phyloP scores from a whole-genome alignment of 2,888 invertebrate genomes.

The Tetrapedia diversipes region DNA sequence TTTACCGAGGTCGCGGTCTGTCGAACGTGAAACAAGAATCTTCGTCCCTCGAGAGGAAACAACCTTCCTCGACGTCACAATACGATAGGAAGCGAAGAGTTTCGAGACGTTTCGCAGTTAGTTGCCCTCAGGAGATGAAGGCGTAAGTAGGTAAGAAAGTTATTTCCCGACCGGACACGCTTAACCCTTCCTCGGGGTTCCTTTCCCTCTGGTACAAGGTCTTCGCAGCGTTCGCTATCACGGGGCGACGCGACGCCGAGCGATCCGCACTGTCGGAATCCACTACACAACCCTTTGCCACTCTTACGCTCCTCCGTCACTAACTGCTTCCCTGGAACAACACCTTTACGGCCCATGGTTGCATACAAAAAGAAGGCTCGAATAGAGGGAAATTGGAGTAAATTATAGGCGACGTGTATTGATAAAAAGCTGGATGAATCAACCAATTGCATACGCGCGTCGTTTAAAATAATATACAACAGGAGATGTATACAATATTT shows the following conservation, averaged over 20 bases:
- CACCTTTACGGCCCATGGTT: neutral
- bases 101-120: slow-evolving; percentile 75
- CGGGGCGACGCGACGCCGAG: too few species aligned
- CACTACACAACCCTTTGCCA: slow-evolving; percentile 50
- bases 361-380: neutral
- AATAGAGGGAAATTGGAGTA: neutral
- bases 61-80: slow-evolving; percentile 60
- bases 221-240: slow-evolving; percentile 39
- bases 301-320: slow-evolving; percentile 60
- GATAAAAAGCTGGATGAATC: neutral
- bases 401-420: too few species aligned
- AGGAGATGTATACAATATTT: too few species aligned
- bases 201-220: slow-evolving; percentile 47
- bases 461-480: too few species aligned
- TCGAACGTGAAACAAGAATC: slow-evolving; percentile 63
- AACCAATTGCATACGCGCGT: too few species aligned
- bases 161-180: slow-evolving; percentile 83
- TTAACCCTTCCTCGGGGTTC: slow-evolving; percentile 77
- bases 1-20: slow-evolving; percentile 55
- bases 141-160: slow-evolving; percentile 83
- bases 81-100: slow-evolving; percentile 73
- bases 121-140: slow-evolving; percentile 82
- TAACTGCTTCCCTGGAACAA: slow-evolving; percentile 29
- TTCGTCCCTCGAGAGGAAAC: slow-evolving; percentile 36
- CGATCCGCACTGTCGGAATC: slow-evolving; percentile 32